phyloP scores from a whole-genome alignment of 2,888 invertebrate species.

The Cryptocephalus moraei region DNA sequence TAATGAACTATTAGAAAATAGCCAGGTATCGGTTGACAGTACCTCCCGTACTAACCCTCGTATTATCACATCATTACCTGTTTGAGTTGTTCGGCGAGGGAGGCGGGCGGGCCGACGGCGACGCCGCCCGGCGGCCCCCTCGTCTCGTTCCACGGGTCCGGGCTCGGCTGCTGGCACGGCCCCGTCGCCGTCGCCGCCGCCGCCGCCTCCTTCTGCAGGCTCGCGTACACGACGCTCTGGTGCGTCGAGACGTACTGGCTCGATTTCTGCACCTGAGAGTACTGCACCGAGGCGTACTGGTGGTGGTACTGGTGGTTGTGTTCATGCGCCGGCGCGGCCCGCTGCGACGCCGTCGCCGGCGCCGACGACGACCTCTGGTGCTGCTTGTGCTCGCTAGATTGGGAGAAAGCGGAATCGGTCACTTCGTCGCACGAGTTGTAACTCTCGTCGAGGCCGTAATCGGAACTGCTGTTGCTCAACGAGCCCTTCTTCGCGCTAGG shows the following conservation, averaged over 20 bases:
- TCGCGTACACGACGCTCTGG: conserved; percentile 19
- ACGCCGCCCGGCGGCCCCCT: conserved; percentile 28
- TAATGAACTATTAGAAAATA: too few species aligned
- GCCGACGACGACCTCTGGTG: conserved; percentile 4
- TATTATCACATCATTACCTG: too few species aligned
- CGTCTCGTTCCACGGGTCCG: conserved; percentile 34
- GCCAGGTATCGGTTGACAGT: too few species aligned
- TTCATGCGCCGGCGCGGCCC: conserved; percentile 17
- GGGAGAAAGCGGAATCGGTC: conserved; percentile 45
- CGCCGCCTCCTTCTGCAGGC: conserved; percentile 42
- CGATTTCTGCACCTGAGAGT: conserved; percentile 27
- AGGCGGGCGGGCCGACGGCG: conserved; percentile 59
- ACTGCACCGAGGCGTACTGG: conserved; percentile 27
- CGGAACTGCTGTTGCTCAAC: conserved; percentile 50
- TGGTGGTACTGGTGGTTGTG: conserved; percentile 15
- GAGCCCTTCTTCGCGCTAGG: conserved; percentile 47
- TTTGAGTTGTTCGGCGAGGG: conserved; percentile 77
- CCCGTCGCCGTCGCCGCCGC: conserved; percentile 25
- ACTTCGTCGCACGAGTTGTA: conserved; percentile 51
- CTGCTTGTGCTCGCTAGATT: conserved; percentile 9
- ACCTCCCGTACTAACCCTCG: too few species aligned
- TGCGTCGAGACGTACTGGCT: conserved; percentile 7
- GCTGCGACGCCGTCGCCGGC: conserved; percentile 17
- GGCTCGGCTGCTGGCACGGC: conserved; percentile 24
- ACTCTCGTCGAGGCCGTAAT: conserved; percentile 69